Evolutionary conservation across 2,797 vertebrate genomes (phyloP).

Genomic region (Alcedo atthis): DNA sequence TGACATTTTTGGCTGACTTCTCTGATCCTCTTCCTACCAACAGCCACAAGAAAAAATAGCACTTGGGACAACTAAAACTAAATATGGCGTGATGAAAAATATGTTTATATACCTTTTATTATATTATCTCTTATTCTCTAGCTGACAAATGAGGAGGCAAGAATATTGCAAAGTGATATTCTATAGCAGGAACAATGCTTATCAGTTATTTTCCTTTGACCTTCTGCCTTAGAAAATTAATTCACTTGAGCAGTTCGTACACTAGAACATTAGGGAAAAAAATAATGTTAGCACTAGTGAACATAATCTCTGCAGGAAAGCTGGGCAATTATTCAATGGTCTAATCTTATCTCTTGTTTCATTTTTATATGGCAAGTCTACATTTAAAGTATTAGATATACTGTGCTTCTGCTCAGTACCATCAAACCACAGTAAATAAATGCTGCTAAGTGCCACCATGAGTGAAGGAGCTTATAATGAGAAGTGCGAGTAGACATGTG

Average conservation of each 20-base stretch:
- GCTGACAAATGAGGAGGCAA: conserved; percentile 65
- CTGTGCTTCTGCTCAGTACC: conserved; percentile 72
- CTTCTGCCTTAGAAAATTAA: conserved; percentile 83
- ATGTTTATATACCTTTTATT: conserved; percentile 76
- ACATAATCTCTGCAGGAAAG: conserved; percentile 81
- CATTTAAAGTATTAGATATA: conserved; percentile 79
- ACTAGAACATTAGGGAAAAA: conserved; percentile 74
- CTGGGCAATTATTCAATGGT: conserved; percentile 80
- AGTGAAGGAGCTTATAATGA: conserved; percentile 86
- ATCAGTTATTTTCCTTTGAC: conserved; percentile 83
- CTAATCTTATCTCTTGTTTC: conserved; percentile 86
- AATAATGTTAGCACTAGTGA: conserved; percentile 81
- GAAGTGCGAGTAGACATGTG: conserved; percentile 89
- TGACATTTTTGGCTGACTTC: conserved; percentile 59
- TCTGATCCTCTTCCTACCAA: conserved; percentile 41
- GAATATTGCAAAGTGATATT: conserved; percentile 74
- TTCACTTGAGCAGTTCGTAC: conserved; percentile 76
- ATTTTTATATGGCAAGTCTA: conserved; percentile 82
- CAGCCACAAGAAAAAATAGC: conserved; percentile 56
- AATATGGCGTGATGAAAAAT: conserved; percentile 49
- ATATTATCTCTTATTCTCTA: conserved; percentile 67
- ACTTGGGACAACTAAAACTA: conserved; percentile 44
- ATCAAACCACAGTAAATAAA: conserved; percentile 81
- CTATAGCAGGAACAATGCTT: conserved; percentile 76
- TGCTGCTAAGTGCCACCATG: conserved; percentile 83